Evolutionary conservation across 1,140 invertebrate species (phyloP), one percentile per base, ranked within the genome.

Genomic region (Halictus rubicundus): DNA sequence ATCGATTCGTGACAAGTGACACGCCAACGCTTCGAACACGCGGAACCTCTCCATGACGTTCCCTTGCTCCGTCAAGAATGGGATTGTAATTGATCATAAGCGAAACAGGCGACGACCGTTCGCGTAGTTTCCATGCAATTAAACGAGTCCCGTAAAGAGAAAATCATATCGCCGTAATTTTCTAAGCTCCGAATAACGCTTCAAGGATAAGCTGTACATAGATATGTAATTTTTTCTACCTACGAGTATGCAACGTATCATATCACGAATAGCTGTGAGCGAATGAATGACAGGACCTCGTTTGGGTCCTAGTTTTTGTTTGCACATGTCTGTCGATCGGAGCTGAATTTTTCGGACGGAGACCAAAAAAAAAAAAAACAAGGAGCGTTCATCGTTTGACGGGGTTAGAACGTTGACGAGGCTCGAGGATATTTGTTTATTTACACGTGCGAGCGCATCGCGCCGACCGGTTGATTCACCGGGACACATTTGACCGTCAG

Each of bases 381-480:
- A 32, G 37, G 16, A 21, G 14, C n/a, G 23, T 21, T 46, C 21
- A 14, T 46, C 12, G 27, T 64, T 63, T n/a, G 19, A 23, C 2
- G 32, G 4, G 19, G n/a, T 42, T 4, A 6, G 59, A 66, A 68
- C 73, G 37, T 25, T n/a, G n/a, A 27, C 12, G 4, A 19, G 10
- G 19, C 16, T 32, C 27, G 6, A 32, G 32, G 23, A 32, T 71
- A 54, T 72, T 71, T 74, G 68, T 78, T 78, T 78, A 61, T 78
- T 78, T 78, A 78, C 59, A 39, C 52, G 42, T 19, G 59, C 52
- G 74, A 60, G 65, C 65, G 49, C 49, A 21, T 59, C 69, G 69
- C 66, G 75, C 69, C 68, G 60, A 78, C 68, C 68, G 76, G 76
- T 78, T 78, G 76, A 78, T 78, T 78, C 76, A 78, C 54, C 76